Evolutionary conservation across 2,797 vertebrate genomes (phyloP).

Genomic region (Myoxocephalus aenaeus): DNA sequence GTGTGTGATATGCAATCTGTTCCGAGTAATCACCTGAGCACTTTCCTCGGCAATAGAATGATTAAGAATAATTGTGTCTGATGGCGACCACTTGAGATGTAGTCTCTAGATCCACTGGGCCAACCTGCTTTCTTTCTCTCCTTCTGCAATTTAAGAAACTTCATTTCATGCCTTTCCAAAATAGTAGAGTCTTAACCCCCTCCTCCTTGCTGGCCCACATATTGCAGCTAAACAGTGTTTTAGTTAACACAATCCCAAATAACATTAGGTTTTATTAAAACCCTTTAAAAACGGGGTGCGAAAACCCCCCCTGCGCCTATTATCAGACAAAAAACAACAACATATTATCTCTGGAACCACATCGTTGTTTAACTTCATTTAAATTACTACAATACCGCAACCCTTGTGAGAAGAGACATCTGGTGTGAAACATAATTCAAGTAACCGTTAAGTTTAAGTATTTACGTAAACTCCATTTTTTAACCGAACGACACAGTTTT

Average conservation of each 20-base stretch:
- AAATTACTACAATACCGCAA: no score
- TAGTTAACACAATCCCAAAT: background rate
- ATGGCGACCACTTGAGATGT: constrained; percentile 49
- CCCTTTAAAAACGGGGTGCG: no score
- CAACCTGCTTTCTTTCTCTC: constrained; percentile 35
- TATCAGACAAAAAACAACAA: no score
- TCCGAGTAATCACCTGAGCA: constrained; percentile 46
- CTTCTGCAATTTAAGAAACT: constrained; percentile 50
- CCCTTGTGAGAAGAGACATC: no score
- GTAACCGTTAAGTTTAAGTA: no score
- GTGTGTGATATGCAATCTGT: constrained; percentile 14
- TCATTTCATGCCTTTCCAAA: constrained; percentile 55
- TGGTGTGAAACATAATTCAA: no score
- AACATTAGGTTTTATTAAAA: background rate
- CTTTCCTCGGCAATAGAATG: constrained; percentile 40
- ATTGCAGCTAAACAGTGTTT: background rate
- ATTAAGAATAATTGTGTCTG: constrained; percentile 56
- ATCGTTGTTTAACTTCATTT: no score
- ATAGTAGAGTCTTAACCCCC: constrained; percentile 51
- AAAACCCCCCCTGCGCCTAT: no score
- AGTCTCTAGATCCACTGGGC: constrained; percentile 39
- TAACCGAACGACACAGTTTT: no score
- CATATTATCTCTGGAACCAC: no score
- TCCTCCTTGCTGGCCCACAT: constrained; percentile 4
- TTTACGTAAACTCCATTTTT: no score